Base-by-base conservation (phyloP, 2,113 vertebrate species). In the Pardalotus punctatus region DNA sequence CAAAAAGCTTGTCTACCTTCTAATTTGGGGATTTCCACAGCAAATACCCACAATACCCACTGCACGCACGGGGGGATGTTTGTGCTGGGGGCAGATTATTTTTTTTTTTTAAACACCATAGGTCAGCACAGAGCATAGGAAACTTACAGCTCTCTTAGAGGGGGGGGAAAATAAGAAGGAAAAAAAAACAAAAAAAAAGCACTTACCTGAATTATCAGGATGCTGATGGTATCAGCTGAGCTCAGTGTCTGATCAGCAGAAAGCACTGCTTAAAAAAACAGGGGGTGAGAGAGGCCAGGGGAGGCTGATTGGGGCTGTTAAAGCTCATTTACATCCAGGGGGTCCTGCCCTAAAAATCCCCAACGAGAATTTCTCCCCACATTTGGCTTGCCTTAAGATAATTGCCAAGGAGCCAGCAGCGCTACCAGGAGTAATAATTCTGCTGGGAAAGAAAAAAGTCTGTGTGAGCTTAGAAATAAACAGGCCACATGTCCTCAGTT, bases 21-120 rank as follows among this genome's bases (percentile, higher is more conserved):
- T 28, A 27, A 43, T 71, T 54, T 48, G 1, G 5, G 23, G 15
- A 45, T 64, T 87, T 74, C 22, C 29, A 13, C 14, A 69, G 23
- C 22, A 70, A 61, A 61, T 71, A 3, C 9, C 78, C 36, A 33
- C 16, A 20, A 33, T 0, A 31, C 2, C 21, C 31, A n/a, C 16
- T 1, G 36, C 12, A 27, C 2, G 1, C 11, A 21, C 1, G 2
- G 15, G 12, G 86, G 7, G 1, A 36, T 5, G 3, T 8, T 56
- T 28, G 7, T 14, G 12, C 14, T 57, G 21, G 21, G 21, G 2
- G 6, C 8, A 4, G 5, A 1, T 4, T 18, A 18, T 35, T 28
- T 40, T 40, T 40, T 35, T 48, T 40, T 35, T 35, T 36, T 8
- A 4, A 31, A 38, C 1, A 3, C 5, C 40, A 4, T 28, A 57